Conservation (phyloP, 2,888 invertebrate species). For the Ormyrus thymus region DNA sequence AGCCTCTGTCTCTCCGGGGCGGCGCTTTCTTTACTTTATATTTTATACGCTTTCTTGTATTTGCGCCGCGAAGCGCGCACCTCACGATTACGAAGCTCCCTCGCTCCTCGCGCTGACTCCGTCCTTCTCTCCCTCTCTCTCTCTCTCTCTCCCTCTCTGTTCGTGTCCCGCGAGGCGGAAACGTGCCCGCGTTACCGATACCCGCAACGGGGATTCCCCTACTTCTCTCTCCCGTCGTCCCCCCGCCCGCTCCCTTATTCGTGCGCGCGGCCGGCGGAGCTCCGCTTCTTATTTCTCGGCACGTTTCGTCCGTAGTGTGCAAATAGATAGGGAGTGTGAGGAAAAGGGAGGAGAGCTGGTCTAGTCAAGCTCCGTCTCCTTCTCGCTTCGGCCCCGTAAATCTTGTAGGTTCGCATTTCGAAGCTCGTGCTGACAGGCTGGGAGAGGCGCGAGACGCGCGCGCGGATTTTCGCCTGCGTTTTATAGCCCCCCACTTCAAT, state of each 20-base stretch:
- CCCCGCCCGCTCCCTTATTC: conserved; percentile 22
- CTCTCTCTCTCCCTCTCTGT: conserved; percentile 2
- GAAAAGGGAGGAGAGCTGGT: no score
- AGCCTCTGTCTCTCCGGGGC: not conserved
- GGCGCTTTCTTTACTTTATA: conserved; percentile 5
- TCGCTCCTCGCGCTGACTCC: conserved; percentile 12
- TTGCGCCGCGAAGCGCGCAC: conserved; percentile 32
- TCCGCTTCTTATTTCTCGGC: conserved; percentile 51
- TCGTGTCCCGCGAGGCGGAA: conserved; percentile 36
- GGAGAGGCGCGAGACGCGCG: not conserved
- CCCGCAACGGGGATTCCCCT: conserved; percentile 14
- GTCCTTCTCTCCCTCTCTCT: not conserved
- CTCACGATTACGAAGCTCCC: not conserved
- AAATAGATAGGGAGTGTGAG: conserved; percentile 38
- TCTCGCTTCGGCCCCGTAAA: conserved; percentile 31
- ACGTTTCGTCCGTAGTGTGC: conserved; percentile 50
- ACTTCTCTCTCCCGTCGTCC: no score
- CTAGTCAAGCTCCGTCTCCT: not conserved
- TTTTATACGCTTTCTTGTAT: conserved; percentile 15
- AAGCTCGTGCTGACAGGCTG: no score
- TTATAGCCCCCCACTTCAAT: conserved; percentile 31
- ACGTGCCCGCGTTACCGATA: conserved; percentile 53
- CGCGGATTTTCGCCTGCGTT: conserved; percentile 50
- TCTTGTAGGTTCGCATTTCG: conserved; percentile 23
- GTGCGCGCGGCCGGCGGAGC: conserved; percentile 4